phyloP scores from a whole-genome alignment of 2,888 invertebrate genomes.

The Seira ritae region DNA sequence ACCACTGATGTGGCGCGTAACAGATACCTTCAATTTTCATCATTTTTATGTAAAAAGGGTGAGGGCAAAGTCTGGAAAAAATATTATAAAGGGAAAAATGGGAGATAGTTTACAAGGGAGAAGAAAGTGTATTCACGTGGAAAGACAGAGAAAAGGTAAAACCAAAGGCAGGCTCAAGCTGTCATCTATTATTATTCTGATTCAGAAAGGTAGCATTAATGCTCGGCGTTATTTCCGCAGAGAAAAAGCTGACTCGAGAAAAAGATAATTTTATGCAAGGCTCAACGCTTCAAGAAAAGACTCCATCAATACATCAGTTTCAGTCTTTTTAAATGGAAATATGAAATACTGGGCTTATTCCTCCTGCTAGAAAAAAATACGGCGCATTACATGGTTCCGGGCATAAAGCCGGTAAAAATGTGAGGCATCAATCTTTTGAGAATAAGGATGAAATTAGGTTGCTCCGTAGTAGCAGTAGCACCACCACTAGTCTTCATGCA shows the following conservation, averaged over 20 bases:
- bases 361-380: neutral
- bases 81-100: conserved; percentile 10
- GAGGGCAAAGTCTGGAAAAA: conserved; percentile 2
- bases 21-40: conserved; percentile 60
- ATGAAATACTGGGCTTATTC: neutral
- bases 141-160: conserved; percentile 30
- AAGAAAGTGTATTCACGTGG: conserved; percentile 47
- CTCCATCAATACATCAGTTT: conserved; percentile 35
- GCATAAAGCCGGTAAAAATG: neutral
- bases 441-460: conserved; percentile 8
- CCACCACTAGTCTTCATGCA: neutral
- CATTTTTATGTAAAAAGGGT: conserved; percentile 42
- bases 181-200: conserved; percentile 63
- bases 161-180: conserved; percentile 55
- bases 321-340: conserved; percentile 4
- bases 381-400: neutral
- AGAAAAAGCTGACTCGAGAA: conserved; percentile 23
- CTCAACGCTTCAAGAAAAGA: conserved; percentile 30
- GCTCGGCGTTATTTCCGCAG: conserved; percentile 25
- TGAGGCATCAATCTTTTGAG: conserved; percentile 3
- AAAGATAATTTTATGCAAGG: conserved; percentile 58
- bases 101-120: neutral
- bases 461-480: no score
- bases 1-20: conserved; percentile 49
- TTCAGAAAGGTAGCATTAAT: conserved; percentile 60